Conservation (phyloP, 2,888 invertebrate species). For the Listrodromus nycthemerus region DNA sequence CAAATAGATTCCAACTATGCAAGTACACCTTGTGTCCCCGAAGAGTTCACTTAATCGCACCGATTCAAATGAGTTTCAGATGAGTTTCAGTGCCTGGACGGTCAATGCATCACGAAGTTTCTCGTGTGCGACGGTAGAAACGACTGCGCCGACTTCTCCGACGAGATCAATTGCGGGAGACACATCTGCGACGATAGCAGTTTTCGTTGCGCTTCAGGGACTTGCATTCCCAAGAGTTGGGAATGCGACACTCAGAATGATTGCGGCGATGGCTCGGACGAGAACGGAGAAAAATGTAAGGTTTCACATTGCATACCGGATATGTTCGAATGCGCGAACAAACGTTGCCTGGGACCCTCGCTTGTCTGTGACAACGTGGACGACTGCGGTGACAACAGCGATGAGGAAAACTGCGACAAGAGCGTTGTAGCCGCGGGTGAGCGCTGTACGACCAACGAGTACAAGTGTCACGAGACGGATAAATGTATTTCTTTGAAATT, state of each 20-base stretch:
- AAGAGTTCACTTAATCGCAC: constrained; percentile 34
- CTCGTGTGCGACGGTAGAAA: constrained; percentile 90
- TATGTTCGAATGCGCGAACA: constrained; percentile 85
- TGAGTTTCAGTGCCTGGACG: constrained; percentile 88
- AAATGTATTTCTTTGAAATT: constrained; percentile 76
- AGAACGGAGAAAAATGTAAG: constrained; percentile 77
- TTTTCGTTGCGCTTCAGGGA: constrained; percentile 80
- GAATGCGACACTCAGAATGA: constrained; percentile 83
- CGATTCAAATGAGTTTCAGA: constrained; percentile 70
- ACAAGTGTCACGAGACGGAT: constrained; percentile 73
- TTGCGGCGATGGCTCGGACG: constrained; percentile 82
- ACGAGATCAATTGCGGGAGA: constrained; percentile 87
- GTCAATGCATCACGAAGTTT: constrained; percentile 88
- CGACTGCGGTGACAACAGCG: constrained; percentile 87
- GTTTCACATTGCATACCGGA: constrained; percentile 75
- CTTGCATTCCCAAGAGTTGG: constrained; percentile 83
- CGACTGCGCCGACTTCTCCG: constrained; percentile 91
- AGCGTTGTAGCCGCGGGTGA: constrained; percentile 5
- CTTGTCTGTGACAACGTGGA: constrained; percentile 87
- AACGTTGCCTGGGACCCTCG: constrained; percentile 86
- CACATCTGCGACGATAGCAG: constrained; percentile 72
- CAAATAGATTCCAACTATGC: background rate
- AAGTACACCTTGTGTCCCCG: background rate
- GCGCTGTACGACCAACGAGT: constrained; percentile 72
- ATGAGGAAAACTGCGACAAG: constrained; percentile 85